A percentile compares a stretch with the other conserved stretches of the same genome.
Evolutionary conservation across 2,888 invertebrate genomes (phyloP).

Genomic region (Tetrapedia diversipes): DNA sequence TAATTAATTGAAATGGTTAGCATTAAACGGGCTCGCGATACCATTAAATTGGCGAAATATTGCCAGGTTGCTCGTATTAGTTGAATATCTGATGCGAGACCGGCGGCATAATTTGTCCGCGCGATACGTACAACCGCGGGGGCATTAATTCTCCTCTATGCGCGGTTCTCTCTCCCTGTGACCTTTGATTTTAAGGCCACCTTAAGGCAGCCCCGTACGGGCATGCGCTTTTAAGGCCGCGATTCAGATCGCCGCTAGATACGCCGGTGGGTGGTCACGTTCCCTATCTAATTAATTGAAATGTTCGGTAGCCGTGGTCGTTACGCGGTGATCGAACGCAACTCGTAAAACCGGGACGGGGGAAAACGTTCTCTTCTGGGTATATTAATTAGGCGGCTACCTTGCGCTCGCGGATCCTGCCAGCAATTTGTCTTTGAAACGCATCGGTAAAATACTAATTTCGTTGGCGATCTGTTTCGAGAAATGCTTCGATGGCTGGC

Average conservation of each 20-base stretch:
- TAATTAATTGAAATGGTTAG: slow-evolving; percentile 42
- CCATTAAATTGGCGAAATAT: slow-evolving; percentile 47
- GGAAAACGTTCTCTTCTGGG: slow-evolving; percentile 42
- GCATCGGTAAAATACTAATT: slow-evolving; percentile 52
- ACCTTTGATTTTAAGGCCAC: slow-evolving; percentile 46
- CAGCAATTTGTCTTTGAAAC: slow-evolving; percentile 52
- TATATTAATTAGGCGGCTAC: slow-evolving; percentile 54
- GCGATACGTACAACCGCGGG: slow-evolving; percentile 2
- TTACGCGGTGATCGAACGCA: slow-evolving; percentile 51
- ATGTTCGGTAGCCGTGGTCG: slow-evolving; percentile 46
- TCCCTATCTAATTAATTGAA: slow-evolving; percentile 62
- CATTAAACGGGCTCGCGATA: slow-evolving; percentile 13
- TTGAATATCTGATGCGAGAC: slow-evolving; percentile 15
- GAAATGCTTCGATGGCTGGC: slow-evolving; percentile 14
- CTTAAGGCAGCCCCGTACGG: neutral
- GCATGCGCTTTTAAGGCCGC: slow-evolving; percentile 14
- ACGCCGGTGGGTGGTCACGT: slow-evolving; percentile 59
- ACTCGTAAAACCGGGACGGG: slow-evolving; percentile 29
- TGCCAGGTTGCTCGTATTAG: slow-evolving; percentile 23
- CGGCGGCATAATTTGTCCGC: slow-evolving; percentile 44
- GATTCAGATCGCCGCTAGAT: slow-evolving; percentile 55
- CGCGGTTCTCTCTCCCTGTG: slow-evolving; percentile 26
- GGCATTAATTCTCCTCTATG: slow-evolving; percentile 45
- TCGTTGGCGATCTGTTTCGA: slow-evolving; percentile 31
- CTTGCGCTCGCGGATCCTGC: slow-evolving; percentile 6